phyloP scores from a whole-genome alignment of 2,797 vertebrate genomes.

The Syncerus caffer region DNA sequence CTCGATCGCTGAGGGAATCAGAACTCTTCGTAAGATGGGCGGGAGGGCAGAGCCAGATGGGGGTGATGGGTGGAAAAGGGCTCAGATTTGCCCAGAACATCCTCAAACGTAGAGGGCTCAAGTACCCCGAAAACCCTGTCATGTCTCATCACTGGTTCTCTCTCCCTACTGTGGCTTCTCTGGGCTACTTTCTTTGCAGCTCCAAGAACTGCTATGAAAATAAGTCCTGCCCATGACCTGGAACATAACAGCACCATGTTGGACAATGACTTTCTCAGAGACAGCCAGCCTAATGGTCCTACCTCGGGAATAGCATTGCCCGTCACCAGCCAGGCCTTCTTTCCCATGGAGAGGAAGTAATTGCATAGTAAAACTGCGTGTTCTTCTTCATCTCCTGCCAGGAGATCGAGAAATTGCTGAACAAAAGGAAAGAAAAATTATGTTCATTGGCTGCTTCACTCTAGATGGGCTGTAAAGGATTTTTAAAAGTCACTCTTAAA shows the following conservation, averaged over 20 bases:
- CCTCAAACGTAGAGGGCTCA: fast-evolving
- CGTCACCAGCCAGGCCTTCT: constrained; percentile 93
- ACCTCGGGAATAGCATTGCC: constrained; percentile 97
- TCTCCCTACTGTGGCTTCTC: background rate
- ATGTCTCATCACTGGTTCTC: background rate
- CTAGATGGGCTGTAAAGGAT: background rate
- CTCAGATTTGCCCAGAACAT: background rate
- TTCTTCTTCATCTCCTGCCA: constrained; percentile 96
- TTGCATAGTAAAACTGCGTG: constrained; percentile 95
- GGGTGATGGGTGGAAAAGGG: background rate
- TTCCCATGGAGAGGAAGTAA: constrained; percentile 95
- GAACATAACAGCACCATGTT: background rate
- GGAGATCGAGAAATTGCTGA: constrained; percentile 95
- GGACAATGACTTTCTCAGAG: background rate
- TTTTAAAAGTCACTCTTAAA: background rate
- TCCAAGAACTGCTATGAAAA: background rate
- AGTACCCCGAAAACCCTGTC: background rate
- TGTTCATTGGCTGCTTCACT: background rate
- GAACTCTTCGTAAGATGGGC: background rate
- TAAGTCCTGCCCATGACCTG: background rate
- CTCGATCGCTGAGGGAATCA: background rate
- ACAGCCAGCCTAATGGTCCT: background rate
- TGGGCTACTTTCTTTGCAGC: background rate
- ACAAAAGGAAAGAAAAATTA: background rate
- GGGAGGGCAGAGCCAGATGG: background rate